Percentiles rank a stretch among this genome's conserved stretches.
These are phyloP conservation scores for Clarias fuscus DNA, from an alignment of 2,797 vertebrate genomes.

Conservation along the genomic window DNA sequence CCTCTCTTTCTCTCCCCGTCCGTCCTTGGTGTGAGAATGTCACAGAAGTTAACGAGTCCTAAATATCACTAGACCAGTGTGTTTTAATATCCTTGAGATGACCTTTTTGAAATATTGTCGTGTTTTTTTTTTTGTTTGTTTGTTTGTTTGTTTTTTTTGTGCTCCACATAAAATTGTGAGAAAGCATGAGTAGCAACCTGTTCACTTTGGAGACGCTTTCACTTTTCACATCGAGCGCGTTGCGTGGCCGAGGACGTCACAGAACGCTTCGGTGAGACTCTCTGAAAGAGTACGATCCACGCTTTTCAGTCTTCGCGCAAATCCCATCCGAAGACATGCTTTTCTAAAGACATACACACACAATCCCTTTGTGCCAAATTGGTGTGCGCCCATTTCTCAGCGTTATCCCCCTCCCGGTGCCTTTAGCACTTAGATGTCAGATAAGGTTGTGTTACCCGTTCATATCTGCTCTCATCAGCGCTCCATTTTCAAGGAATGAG, in stretches of 20 bases:
- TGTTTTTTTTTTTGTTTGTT: neutral
- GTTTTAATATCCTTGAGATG: conserved; percentile 40
- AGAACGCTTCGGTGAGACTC: neutral
- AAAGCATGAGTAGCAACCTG: conserved; percentile 2
- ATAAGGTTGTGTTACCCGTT: conserved; percentile 51
- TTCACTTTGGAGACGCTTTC: neutral
- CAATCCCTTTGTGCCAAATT: conserved; percentile 11
- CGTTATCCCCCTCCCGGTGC: neutral
- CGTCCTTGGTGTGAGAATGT: conserved; percentile 50
- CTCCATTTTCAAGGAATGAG: conserved; percentile 52
- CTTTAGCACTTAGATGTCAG: conserved; percentile 41
- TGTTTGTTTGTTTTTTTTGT: neutral
- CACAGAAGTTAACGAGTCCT: conserved; percentile 55
- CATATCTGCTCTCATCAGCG: conserved; percentile 45
- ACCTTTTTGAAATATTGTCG: neutral
- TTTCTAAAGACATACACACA: neutral
- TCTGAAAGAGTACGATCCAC: neutral
- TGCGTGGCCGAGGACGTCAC: neutral
- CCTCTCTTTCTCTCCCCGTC: neutral
- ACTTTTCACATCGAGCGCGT: neutral
- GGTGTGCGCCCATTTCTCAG: conserved; percentile 16
- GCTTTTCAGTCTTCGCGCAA: neutral
- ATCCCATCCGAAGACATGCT: neutral
- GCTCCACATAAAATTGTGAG: neutral
- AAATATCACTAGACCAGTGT: conserved; percentile 31